Evolutionary conservation across 2,888 invertebrate species (phyloP).

Genomic region (Prenolepis imparis): DNA sequence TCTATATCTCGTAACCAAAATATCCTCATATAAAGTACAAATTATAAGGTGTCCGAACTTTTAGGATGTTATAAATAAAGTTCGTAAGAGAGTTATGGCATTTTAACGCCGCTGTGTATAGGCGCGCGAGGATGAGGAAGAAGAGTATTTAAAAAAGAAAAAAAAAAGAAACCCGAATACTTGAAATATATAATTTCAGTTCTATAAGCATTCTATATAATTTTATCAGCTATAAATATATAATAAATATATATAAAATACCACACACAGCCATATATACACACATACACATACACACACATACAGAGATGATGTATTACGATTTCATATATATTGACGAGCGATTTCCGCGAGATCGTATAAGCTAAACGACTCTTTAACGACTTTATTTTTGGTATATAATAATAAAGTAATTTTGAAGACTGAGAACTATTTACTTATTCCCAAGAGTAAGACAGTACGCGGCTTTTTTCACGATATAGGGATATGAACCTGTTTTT

Average conservation of each 20-base stretch:
- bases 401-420: constrained; percentile 71
- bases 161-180: not conserved
- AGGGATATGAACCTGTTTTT: constrained; percentile 24
- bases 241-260: not conserved
- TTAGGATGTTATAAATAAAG: constrained; percentile 64
- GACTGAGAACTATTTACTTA: constrained; percentile 70
- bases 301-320: constrained; percentile 47
- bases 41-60: constrained; percentile 70
- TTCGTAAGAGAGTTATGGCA: constrained; percentile 61
- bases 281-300: not conserved
- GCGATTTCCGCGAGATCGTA: constrained; percentile 71
- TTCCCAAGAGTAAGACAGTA: constrained; percentile 54
- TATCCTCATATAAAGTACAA: constrained; percentile 75
- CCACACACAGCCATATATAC: constrained; percentile 30
- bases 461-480: constrained; percentile 33
- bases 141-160: too few relatives aligned
- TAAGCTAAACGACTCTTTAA: constrained; percentile 59
- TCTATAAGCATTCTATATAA: constrained; percentile 48
- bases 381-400: constrained; percentile 73
- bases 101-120: constrained; percentile 47
- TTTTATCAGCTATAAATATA: constrained; percentile 38
- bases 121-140: constrained; percentile 10
- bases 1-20: constrained; percentile 63
- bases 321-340: constrained; percentile 62
- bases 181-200: constrained; percentile 48